Evolutionary conservation across 1,140 invertebrate species (phyloP).

Genomic region (Leptoteleia sp.): DNA sequence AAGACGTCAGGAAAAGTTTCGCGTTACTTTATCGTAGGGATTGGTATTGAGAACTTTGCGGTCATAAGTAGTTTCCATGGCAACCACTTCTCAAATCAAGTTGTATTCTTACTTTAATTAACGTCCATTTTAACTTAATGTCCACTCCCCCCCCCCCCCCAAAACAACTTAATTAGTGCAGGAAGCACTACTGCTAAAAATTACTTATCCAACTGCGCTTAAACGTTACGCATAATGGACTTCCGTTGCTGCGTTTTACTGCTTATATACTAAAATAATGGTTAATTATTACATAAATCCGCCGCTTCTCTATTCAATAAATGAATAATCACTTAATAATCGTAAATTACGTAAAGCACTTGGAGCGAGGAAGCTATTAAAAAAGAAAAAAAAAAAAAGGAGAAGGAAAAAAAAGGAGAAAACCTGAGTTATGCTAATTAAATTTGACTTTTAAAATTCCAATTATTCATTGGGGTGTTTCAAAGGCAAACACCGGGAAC

Average conservation of each 20-base stretch:
- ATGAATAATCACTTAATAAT: slow-evolving; percentile 27
- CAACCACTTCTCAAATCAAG: slow-evolving; percentile 8
- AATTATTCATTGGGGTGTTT: too few species aligned
- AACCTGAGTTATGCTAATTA: too few species aligned
- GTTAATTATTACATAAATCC: slow-evolving; percentile 26
- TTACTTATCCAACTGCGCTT: slow-evolving; percentile 39
- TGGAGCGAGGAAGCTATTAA: too few species aligned
- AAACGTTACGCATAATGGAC: slow-evolving; percentile 27
- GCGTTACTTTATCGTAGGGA: too few species aligned
- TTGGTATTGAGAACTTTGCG: slow-evolving; percentile 12
- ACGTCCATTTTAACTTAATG: too few species aligned
- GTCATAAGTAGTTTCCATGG: slow-evolving; percentile 9
- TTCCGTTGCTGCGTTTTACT: slow-evolving; percentile 34
- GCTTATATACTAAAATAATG: slow-evolving; percentile 26
- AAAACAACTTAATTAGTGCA: slow-evolving; percentile 29
- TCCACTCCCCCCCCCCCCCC: slow-evolving; percentile 19
- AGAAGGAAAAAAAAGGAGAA: too few species aligned
- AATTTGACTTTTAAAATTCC: too few species aligned
- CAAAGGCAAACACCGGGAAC: too few species aligned
- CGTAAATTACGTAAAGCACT: too few species aligned
- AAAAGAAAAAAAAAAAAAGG: too few species aligned
- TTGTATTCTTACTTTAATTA: too few species aligned
- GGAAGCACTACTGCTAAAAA: slow-evolving; percentile 29
- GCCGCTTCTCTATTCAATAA: slow-evolving; percentile 5
- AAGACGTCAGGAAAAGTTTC: too few species aligned